Base-by-base conservation (phyloP, 1,140 invertebrate genomes). In the Araneus ventricosus region DNA sequence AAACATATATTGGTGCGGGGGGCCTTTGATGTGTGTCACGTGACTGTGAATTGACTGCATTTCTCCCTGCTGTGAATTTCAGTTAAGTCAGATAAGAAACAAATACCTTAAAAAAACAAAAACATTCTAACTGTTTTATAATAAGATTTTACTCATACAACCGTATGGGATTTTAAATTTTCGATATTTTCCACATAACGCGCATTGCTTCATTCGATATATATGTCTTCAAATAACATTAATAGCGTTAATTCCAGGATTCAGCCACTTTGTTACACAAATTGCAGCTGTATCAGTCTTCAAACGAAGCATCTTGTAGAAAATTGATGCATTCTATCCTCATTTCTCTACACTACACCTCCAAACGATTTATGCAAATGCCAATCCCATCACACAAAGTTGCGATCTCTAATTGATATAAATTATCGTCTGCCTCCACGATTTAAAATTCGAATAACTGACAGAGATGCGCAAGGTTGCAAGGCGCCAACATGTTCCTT, bases 341-440 rank as follows among this genome's bases (percentile, higher is more conserved):
- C 20, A 34, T 20, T 27, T n/a, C 30, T 63, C 17, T 34, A 20
- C 17, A 59, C 17, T 22, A 39, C 27, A 27, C 39, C 59, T 6
- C 2, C 59, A 88, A 75, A n/a, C 86, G 22, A 88, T 67, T 88
- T 70, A 70, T 88, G 59, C 84, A 70, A 88, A 88, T 88, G 61
- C 52, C 34, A 20, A 22, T 61, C 34, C 57, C 34, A 24, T 52
- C 45, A 61, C 27, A 70, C 61, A 70, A 88, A 88, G 61, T 70
- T 27, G 24, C 37, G 61, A 88, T 67, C 39, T 24, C 61, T 88
- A 88, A 88, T 88, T 88, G 86, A 88, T 67, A 88, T 70, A 88
- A 88, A 88, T 88, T 61, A 70, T 70, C 37, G 37, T 70, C 34
- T 34, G 10, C 10, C 27, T 14, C 8, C 37, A 10, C 34, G 30